Evolutionary conservation across 2,888 invertebrate species (phyloP), one percentile per base, ranked within the genome.

Genomic region (Idaea straminata): DNA sequence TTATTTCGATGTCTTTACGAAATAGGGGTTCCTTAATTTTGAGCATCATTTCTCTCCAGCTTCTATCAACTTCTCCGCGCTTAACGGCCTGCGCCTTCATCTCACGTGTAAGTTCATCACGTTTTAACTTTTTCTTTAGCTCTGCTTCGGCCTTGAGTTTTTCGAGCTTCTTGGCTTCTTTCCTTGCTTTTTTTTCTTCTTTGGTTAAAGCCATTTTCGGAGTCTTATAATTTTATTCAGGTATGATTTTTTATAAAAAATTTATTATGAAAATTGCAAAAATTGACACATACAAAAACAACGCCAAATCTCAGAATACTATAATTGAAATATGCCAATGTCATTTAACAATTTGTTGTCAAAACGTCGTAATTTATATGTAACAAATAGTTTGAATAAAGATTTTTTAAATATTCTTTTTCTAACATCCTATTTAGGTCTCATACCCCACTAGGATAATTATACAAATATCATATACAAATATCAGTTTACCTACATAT

Each of bases 11-110:
- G 5, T 92, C 88, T 71, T 88, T 83, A 61, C 72, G 85, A 65
- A 91, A 88, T 3, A 88, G 72, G 0, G 92, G 92, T 75, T 90
- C 88, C 69, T 91, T 91, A 64, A 92, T 89, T 72, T 86, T 87
- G 89, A 59, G 15, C 59, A 59, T 59, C 34, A 59, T 25, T 59
- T 59, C 13, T 59, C 25, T 59, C 59, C 59, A 92, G 57, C 70
- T 84, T 66, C 83, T 84, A 35, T 92, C 90, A 6, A 92, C 70
- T 64, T 85, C 84, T 5, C 74, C 82, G 62, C 84, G 83, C 62
- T 76, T 83, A 16, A 71, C 16, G 1, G 83, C 76, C 70, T 90
- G 89, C 35, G 86, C 85, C 58, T 80, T 74, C 65, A 92, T 78
- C 71, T 92, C 92, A 35, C 92, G 83, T 59, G 81, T 71, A 2